Evolutionary conservation across 2,888 invertebrate genomes (phyloP), one percentile per base, ranked within the genome.

Genomic region (Oxycera nigricornis): DNA sequence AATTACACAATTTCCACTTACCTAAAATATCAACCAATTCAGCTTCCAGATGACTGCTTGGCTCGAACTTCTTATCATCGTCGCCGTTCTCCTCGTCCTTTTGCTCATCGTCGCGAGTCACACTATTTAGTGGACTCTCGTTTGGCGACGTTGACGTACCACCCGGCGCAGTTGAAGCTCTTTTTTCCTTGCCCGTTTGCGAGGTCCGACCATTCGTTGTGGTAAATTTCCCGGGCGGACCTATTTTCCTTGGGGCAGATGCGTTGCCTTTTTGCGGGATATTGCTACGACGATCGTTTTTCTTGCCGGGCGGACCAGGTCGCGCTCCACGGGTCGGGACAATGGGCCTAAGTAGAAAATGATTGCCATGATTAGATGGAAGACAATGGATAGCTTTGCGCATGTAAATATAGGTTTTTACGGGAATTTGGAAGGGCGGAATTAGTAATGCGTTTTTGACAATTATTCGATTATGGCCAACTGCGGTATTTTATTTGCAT

Each of bases 21-120:
- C 92, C 92, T 77, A 97, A 87, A 87, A 94, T 92, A 81, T 98
- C 98, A 17, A 97, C 96, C 74, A 98, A 88, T 83, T 97, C 98
- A 30, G 92, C 90, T 84, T 98, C 98, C 81, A 93, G 92, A 76
- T 90, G 88, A 79, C 89, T 89, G 65, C 90, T 89, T 6, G 93
- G 90, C 82, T 97, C 96, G 87, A 96, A 98, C 84, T 92, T 91
- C 80, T 91, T 90, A 80, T 95, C 95, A 75, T 93, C 93, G 1
- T 90, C 91, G 31, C 89, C 79, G 1, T 78, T 78, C 20, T 85
- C 86, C 73, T 87, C 88, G 50, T 90, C 88, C 76, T 90, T 90
- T 74, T 91, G 91, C 76, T 93, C 88, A 76, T 91, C 91, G n/a
- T 89, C 89, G 78, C 90, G 89, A 77, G 90, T 78, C 78, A 83